Conservation (phyloP, 1,140 invertebrate species). For the Dendrolimus punctatus region DNA sequence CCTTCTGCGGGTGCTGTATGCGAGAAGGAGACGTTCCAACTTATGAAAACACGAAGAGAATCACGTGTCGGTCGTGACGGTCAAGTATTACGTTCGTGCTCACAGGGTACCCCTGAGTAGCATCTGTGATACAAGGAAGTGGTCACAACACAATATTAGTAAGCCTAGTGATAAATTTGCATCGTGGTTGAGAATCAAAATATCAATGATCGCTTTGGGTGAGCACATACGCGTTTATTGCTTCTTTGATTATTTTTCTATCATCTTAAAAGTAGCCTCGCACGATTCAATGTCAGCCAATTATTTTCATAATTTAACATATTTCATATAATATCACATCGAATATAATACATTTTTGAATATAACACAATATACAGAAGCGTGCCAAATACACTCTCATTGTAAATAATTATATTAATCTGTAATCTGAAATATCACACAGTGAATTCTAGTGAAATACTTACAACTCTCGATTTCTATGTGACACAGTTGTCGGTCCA, state of each 20-base stretch:
- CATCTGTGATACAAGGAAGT: slow-evolving; percentile 69
- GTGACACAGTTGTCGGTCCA: slow-evolving; percentile 96
- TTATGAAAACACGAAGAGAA: slow-evolving; percentile 71
- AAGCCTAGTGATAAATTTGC: slow-evolving; percentile 65
- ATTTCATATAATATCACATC: too few relatives aligned
- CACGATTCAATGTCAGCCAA: not conserved
- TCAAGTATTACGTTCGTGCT: slow-evolving; percentile 61
- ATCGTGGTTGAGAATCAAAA: slow-evolving; percentile 51
- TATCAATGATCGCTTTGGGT: slow-evolving; percentile 59
- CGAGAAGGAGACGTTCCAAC: slow-evolving; percentile 83
- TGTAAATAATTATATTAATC: too few relatives aligned
- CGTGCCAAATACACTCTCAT: slow-evolving; percentile 1
- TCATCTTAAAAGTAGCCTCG: slow-evolving; percentile 35
- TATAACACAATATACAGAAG: slow-evolving; percentile 4
- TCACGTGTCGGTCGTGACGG: slow-evolving; percentile 65
- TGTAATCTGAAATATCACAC: slow-evolving; percentile 9
- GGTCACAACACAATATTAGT: slow-evolving; percentile 65
- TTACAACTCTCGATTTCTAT: slow-evolving; percentile 99
- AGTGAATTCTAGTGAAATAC: slow-evolving; percentile 69
- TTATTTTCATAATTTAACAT: too few relatives aligned
- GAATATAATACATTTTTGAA: not conserved
- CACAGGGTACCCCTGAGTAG: slow-evolving; percentile 64
- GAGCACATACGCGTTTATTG: slow-evolving; percentile 40
- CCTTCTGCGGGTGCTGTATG: slow-evolving; percentile 85
- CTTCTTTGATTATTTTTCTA: slow-evolving; percentile 56